Evolutionary conservation across 2,797 vertebrate species (phyloP).

Genomic region (Ptychobarbus kaznakovi): DNA sequence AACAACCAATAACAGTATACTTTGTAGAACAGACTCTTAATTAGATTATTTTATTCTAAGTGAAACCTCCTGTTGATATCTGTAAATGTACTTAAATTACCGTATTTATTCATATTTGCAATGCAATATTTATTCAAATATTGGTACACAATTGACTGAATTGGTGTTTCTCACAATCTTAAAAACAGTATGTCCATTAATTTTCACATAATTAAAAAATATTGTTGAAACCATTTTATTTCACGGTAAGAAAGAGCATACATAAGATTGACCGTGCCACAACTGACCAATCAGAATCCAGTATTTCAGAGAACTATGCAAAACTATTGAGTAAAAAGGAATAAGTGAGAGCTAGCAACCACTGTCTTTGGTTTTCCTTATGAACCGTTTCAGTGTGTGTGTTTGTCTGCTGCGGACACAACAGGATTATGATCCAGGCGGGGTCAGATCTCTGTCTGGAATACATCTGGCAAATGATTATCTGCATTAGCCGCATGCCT

Average conservation of each 20-base stretch:
- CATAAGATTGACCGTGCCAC: background rate
- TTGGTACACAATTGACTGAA: background rate
- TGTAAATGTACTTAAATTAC: background rate
- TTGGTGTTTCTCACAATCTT: background rate
- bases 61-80: background rate
- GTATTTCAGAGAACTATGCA: background rate
- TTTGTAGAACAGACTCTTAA: background rate
- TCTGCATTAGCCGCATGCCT: slow-evolving; percentile 10
- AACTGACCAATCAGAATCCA: background rate
- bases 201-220: background rate
- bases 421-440: slow-evolving; percentile 27
- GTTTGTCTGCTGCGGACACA: slow-evolving; percentile 5
- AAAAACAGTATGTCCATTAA: background rate
- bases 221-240: background rate
- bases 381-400: slow-evolving; percentile 29
- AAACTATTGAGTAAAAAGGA: background rate
- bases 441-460: slow-evolving; percentile 21
- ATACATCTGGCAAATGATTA: slow-evolving; percentile 25
- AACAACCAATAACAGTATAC: background rate
- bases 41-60: background rate
- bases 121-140: background rate
- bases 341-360: background rate
- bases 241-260: background rate
- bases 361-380: background rate
- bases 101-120: background rate